Base-by-base conservation (phyloP, 2,888 invertebrate species). In the Thecocarcelia acutangulata region DNA sequence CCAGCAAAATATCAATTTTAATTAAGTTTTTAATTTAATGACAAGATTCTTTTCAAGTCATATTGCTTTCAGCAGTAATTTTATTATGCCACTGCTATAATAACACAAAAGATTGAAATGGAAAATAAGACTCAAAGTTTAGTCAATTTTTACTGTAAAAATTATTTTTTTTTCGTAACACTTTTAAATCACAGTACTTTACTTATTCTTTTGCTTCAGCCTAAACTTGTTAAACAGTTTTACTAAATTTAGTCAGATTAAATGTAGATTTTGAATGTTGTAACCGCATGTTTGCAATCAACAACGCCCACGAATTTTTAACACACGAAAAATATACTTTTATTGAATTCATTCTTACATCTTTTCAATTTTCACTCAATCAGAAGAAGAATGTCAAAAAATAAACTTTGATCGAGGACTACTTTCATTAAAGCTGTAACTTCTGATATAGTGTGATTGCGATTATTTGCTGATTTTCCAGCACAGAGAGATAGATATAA, bases 211-310 rank as follows among this genome's bases (percentile, higher is more conserved):
- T 58, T 33, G 5, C 40, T 54, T 50, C 80, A 42, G 19, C n/a
- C n/a, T 8, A 58, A 19, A 40, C 17, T 13, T 12, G 13, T 6
- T 13, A 13, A 72, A 75, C 44, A 69, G 54, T 78, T 66, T 58
- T 13, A 58, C 69, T 79, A 81, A 83, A 83, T 84, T 85, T 69
- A 84, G 83, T 84, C 83, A 85, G 85, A 87, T 86, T 87, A 87
- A 87, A 84, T 84, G 84, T 80, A 84, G 85, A 85, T 85, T 56
- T 76, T 68, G 81, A 83, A 84, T 84, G 83, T 85, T 87, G 86
- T 86, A 87, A 87, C 86, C 83, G 87, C 88, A 88, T 88, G 87
- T 88, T 83, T 44, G 69, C 84, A 88, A 87, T 86, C 87, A 87
- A 85, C 54, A 50, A 86, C 87, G 86, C 87, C 87, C 86, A 87